A percentile compares a stretch with the other conserved stretches of the same genome.
Conservation (phyloP, 2,113 vertebrate species). For the Chelonoidis abingdonii region DNA sequence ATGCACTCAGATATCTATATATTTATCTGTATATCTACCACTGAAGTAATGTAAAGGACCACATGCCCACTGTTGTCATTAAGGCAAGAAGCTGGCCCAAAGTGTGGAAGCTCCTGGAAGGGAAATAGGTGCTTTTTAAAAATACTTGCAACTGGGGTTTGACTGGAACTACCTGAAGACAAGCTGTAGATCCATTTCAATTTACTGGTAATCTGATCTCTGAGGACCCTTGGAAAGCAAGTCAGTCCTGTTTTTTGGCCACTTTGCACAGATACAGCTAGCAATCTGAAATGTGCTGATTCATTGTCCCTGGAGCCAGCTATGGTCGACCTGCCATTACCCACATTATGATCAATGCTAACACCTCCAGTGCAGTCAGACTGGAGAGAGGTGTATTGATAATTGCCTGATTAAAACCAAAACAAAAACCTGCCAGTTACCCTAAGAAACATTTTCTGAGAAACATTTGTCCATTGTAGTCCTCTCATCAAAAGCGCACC, state of each 20-base stretch:
- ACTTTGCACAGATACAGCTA: background rate
- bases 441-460: background rate
- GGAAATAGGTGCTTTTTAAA: background rate
- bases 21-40: no score
- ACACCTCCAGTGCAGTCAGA: background rate
- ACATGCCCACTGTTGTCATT: background rate
- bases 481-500: background rate
- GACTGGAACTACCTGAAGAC: background rate
- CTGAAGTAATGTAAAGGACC: background rate
- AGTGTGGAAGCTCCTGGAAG: background rate
- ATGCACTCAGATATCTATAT: background rate
- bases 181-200: background rate
- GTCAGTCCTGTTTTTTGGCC: background rate
- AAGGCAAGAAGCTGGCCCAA: constrained; percentile 32
- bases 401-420: background rate
- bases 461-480: background rate
- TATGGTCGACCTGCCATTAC: background rate
- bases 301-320: background rate
- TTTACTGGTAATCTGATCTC: background rate
- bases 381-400: background rate
- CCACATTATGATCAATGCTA: background rate
- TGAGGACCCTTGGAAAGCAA: background rate
- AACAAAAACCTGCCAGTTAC: background rate
- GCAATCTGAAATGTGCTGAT: background rate
- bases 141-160: background rate